Percentiles rank a stretch among this genome's conserved stretches.
Conservation (phyloP, 2,888 invertebrate species). For the Nomada lathburiana region DNA sequence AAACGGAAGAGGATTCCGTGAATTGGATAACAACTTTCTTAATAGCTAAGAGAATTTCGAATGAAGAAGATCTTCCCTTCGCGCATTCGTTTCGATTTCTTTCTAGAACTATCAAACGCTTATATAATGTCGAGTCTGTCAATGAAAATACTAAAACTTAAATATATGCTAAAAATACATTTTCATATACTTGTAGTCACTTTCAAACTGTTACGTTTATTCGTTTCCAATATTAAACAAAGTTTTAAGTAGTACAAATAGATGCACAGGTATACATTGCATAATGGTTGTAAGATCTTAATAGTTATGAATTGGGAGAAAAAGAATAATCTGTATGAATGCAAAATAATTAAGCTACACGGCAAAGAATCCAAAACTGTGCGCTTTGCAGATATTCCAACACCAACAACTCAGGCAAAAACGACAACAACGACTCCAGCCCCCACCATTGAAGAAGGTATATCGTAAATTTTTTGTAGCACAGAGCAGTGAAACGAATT, state of each 20-base stretch:
- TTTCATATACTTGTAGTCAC: too few relatives aligned
- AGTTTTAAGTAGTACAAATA: too few relatives aligned
- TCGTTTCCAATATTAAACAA: too few relatives aligned
- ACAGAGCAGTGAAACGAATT: not conserved
- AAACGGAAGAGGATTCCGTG: not conserved
- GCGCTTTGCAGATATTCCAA: conserved; percentile 75
- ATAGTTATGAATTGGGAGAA: too few relatives aligned
- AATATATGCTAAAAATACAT: too few relatives aligned
- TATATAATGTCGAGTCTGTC: too few relatives aligned
- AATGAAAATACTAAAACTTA: too few relatives aligned
- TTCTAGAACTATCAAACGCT: too few relatives aligned
- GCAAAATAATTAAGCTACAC: not conserved
- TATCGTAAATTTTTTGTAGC: conserved; percentile 19
- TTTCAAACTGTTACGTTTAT: too few relatives aligned
- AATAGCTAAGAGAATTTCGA: not conserved
- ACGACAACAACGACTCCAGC: conserved; percentile 73
- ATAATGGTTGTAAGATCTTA: too few relatives aligned
- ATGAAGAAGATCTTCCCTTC: not conserved
- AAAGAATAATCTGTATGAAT: not conserved
- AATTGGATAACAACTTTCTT: conserved; percentile 12
- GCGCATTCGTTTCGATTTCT: too few relatives aligned
- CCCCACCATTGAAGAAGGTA: conserved; percentile 74
- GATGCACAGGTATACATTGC: too few relatives aligned
- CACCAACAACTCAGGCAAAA: conserved; percentile 76
- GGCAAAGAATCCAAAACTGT: not conserved